Evolutionary conservation across 1,140 invertebrate species (phyloP), one percentile per base, ranked within the genome.

Genomic region (Eciton burchellii): DNA sequence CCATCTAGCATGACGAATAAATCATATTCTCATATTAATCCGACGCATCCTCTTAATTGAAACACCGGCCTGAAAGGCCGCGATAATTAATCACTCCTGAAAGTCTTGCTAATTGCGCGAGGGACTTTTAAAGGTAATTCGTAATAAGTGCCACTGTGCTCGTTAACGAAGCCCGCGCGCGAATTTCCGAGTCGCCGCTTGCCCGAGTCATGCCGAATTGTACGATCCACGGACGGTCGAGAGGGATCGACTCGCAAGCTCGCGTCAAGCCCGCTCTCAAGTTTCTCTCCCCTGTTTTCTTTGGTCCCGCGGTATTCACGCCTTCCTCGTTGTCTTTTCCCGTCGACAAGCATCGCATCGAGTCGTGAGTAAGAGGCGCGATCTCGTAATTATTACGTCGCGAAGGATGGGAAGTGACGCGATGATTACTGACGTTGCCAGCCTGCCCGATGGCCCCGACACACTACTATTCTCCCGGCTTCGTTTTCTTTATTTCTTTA

Each of bases 351-450:
- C 54, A 73, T 65, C 47, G 56, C 29, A 72, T 71, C 84, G 74
- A 52, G 73, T 73, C 63, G 54, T 47, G 82, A 84, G 66, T 84
- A 76, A 73, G 77, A 87, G 84, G 84, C 83, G 88, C 87, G 84
- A 90, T 90, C 86, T 88, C 81, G 81, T 89, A 90, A 90, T 90
- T 90, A 90, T 88, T 82, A 88, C 87, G 82, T 89, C 86, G 84
- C 66, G 68, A 63, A 62, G 83, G 82, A 88, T 88, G 76, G 76
- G 82, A 88, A 89, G 84, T 90, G 86, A 89, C 84, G 81, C 88
- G 88, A 84, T 89, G 88, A 90, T 90, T 90, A 88, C 86, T 76
- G 88, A 43, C 85, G 74, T 89, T 77, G 74, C 70, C 84, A 66
- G 41, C 54, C 82, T 81, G 47, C 82, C 73, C 81, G 57, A 82